Evolutionary conservation across 2,113 vertebrate species (phyloP).

Genomic region (Ascaphus truei): DNA sequence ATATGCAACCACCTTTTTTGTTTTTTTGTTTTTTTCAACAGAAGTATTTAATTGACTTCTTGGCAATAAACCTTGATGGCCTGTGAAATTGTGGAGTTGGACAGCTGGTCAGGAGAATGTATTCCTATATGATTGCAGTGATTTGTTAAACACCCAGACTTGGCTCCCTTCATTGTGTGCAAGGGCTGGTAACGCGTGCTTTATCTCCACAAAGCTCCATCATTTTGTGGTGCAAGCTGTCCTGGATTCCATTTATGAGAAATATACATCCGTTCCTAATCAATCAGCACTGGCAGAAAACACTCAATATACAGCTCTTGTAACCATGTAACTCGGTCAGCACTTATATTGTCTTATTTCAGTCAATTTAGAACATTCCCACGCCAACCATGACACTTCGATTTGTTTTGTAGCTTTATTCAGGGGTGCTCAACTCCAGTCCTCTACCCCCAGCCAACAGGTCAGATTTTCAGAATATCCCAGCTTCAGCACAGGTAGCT

Average conservation of each 20-base stretch:
- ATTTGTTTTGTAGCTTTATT: too few relatives aligned
- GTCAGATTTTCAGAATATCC: too few relatives aligned
- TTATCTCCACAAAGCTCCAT: not conserved
- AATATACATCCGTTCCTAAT: not conserved
- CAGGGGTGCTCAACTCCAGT: too few relatives aligned
- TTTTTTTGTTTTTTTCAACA: too few relatives aligned
- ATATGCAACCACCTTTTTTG: too few relatives aligned
- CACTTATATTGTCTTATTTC: too few relatives aligned
- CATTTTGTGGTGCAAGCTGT: not conserved
- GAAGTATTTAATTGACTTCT: too few relatives aligned
- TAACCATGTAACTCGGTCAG: not conserved
- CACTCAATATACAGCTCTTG: not conserved
- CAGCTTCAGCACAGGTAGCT: too few relatives aligned
- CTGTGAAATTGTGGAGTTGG: not conserved
- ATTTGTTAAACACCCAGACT: not conserved
- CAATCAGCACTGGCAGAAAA: not conserved
- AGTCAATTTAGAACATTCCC: too few relatives aligned
- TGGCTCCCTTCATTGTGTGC: not conserved
- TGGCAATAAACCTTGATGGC: not conserved
- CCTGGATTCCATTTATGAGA: not conserved
- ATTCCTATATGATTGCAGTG: not conserved
- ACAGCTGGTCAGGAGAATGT: not conserved
- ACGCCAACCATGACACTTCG: too few relatives aligned
- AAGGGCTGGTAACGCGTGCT: not conserved
- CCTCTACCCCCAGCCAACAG: too few relatives aligned